Evolutionary conservation across 1,140 invertebrate genomes (phyloP).

Genomic region (Apis dorsata): DNA sequence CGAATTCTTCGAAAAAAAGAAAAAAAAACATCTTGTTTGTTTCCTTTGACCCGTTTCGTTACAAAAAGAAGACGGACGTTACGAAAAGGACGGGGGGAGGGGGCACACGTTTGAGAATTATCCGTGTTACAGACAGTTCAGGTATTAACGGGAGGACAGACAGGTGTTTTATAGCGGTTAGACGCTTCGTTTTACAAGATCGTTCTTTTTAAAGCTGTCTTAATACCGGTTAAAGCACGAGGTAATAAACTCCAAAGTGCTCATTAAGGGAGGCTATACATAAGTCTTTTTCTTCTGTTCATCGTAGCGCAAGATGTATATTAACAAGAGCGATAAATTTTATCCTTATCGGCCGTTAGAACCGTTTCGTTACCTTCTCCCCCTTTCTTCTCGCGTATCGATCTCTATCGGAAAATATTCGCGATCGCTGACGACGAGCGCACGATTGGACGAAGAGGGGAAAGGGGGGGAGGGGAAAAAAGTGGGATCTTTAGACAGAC

Average conservation of each 20-base stretch:
- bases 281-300: slow-evolving; percentile 47
- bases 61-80: too few species aligned
- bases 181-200: not conserved
- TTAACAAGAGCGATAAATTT: slow-evolving; percentile 62
- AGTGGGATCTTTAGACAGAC: too few species aligned
- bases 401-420: slow-evolving; percentile 18
- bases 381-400: slow-evolving; percentile 58
- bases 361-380: slow-evolving; percentile 59
- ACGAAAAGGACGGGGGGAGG: too few species aligned
- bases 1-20: too few species aligned
- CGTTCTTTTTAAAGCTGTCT: slow-evolving; percentile 52
- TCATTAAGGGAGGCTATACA: slow-evolving; percentile 48
- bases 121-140: not conserved
- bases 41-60: too few species aligned
- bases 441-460: too few species aligned
- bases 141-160: not conserved
- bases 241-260: slow-evolving; percentile 56
- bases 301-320: slow-evolving; percentile 40
- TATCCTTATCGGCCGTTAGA: slow-evolving; percentile 53
- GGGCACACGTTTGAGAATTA: not conserved
- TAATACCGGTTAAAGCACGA: slow-evolving; percentile 54
- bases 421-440: too few species aligned
- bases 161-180: slow-evolving; percentile 14
- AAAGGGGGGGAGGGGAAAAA: too few species aligned
- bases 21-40: too few species aligned